Conservation (phyloP, 2,888 invertebrate genomes). For the Seira sanloemensis region DNA sequence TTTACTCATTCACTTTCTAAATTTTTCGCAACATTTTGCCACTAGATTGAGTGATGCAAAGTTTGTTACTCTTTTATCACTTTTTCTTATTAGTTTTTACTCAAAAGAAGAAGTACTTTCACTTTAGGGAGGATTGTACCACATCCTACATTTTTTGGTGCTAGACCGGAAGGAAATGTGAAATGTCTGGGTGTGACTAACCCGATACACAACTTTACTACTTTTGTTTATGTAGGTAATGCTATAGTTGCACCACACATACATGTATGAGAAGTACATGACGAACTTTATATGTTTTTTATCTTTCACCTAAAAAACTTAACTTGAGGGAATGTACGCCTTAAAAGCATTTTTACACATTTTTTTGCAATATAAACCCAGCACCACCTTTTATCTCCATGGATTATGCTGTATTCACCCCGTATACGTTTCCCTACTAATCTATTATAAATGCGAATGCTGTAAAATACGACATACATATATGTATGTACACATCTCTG, state of each 20-base stretch:
- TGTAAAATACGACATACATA: no score
- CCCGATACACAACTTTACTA: background rate
- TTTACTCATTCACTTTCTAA: background rate
- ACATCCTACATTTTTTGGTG: background rate
- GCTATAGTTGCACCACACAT: no score
- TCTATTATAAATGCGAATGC: constrained; percentile 39
- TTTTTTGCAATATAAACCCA: background rate
- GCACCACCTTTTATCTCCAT: background rate
- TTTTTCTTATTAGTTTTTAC: constrained; percentile 6
- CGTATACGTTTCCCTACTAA: constrained; percentile 6
- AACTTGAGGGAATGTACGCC: background rate
- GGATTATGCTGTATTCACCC: background rate
- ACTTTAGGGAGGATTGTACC: background rate
- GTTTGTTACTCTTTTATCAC: constrained; percentile 8
- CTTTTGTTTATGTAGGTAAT: no score
- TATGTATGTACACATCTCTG: no score
- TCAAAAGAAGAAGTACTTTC: no score
- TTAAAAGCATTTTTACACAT: background rate
- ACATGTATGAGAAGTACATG: no score
- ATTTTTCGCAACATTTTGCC: background rate
- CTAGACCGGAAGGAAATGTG: constrained; percentile 42
- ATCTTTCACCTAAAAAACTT: no score
- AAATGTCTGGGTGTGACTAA: constrained; percentile 51
- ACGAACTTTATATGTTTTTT: no score
- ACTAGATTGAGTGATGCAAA: background rate